Base-by-base conservation (phyloP, 2,113 vertebrate genomes). In the Okapia johnstoni region DNA sequence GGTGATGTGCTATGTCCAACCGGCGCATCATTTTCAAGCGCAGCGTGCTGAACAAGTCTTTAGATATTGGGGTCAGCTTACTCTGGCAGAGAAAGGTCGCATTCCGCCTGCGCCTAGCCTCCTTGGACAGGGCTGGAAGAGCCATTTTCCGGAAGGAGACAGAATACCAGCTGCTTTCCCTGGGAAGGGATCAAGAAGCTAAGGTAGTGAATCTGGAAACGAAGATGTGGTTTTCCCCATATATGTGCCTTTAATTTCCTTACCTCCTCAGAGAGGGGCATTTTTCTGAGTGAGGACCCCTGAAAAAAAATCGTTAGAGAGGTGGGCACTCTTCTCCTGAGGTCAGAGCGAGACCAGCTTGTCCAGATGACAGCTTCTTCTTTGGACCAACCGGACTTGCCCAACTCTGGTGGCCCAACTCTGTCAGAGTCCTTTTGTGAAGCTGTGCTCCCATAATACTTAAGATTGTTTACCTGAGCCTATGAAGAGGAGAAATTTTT, bases 201-300 rank as follows among this genome's bases (percentile, higher is more conserved):
- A 43, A 91, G 58, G 77, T 97, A 6, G 5, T 85, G 25, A 40
- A 91, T 16, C 83, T 96, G 30, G 55, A 40, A 40, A 79, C 28
- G n/a, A 97, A 85, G 30, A 95, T 0, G 5, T 95, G 79, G 8
- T 43, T 4, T 95, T 97, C 57, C 95, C 93, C 33, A 55, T 96
- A 3, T 95, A 93, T 48, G 61, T 97, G 55, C 93, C 55, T 96
- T 83, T 19, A 97, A 93, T 25, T 96, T 97, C 52, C 50, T 95
- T 92, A 88, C 43, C 13, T 93, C 66, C 57, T n/a, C 43, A 3
- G 11, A 88, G 50, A 60, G n/a, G n/a, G n/a, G 33, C 13, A 0
- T 4, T 15, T 3, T 2, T 23, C n/a, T 36, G 11, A 84, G 55
- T 77, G 50, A 57, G 12, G 36, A 52, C 21, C 17, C 14, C 0